Conservation (phyloP, 2,888 invertebrate species). For the Romanomermis culicivorax region DNA sequence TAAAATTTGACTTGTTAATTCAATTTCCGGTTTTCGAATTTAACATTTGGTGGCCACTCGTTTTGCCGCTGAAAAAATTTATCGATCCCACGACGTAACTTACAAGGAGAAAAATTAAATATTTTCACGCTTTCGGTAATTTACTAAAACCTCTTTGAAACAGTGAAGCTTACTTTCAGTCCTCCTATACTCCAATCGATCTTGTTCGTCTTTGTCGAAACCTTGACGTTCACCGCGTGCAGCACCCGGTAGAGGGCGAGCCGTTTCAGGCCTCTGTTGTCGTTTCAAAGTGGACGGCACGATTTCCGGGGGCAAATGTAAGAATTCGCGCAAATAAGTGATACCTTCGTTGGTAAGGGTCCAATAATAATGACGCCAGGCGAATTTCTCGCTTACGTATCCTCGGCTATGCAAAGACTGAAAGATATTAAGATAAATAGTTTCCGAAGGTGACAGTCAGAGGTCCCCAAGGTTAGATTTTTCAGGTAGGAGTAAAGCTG, state of each 20-base stretch:
- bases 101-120: no score
- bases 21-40: no score
- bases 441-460: no score
- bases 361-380: constrained; percentile 99
- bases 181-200: neutral
- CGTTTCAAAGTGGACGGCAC: constrained; percentile 90
- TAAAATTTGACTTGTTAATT: no score
- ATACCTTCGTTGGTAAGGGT: constrained; percentile 95
- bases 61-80: no score
- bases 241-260: neutral
- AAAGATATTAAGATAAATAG: constrained; percentile 20
- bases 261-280: constrained; percentile 46
- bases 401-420: constrained; percentile 81
- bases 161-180: neutral
- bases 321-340: constrained; percentile 74
- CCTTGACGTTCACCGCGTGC: constrained; percentile 11
- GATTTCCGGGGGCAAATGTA: constrained; percentile 93
- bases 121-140: no score
- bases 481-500: no score
- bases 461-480: no score
- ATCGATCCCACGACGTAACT: no score
- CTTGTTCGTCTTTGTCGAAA: constrained; percentile 1
- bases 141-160: no score
- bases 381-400: constrained; percentile 96
- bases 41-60: no score